Evolutionary conservation across 2,797 vertebrate species (phyloP), one percentile per base, ranked within the genome.

Genomic region (Pyrrhura leucotis): DNA sequence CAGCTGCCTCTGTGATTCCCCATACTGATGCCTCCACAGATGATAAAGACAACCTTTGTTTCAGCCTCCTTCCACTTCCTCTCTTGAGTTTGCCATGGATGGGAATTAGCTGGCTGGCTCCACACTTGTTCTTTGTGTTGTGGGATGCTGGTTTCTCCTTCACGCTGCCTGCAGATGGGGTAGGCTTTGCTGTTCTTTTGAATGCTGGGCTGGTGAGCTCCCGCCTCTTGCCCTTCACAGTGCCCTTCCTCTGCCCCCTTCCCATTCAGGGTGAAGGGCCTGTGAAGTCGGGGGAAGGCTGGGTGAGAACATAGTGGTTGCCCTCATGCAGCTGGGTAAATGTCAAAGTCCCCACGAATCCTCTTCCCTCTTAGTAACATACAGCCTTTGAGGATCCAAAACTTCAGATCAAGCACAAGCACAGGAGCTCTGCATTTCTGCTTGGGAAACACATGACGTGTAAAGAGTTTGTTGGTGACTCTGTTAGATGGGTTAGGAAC

Each of bases 21-120:
- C 48, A 21, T 1, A 2, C 51, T 89, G 29, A 12, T 48, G 37
- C 25, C 19, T 78, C 35, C 29, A 40, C 14, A 28, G 44, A 75
- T 59, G 58, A 91, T 78, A 94, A 88, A 96, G 85, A 39, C 58
- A 86, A 13, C 69, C 62, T 91, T 95, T 95, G 85, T 96, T 90
- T 39, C 48, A 42, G 37, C 23, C 40, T 79, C 19, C 56, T 80
- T 83, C 75, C 31, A 10, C 54, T 94, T 95, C 85, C 65, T 93
- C 73, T 72, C 80, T 81, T 40, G 85, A 19, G 62, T 81, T 90
- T 94, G 83, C 76, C 26, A 3, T 53, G 75, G 42, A 73, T 88
- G 39, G 58, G 58, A 88, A 67, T 68, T 15, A 7, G 37, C 82
- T 92, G 79, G 22, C 89, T 91, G 73, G n/a, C 83, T 90, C 79